These are phyloP conservation scores for Anabas testudineus DNA, from an alignment of 2,797 vertebrate genomes.

Conservation along the genomic window DNA sequence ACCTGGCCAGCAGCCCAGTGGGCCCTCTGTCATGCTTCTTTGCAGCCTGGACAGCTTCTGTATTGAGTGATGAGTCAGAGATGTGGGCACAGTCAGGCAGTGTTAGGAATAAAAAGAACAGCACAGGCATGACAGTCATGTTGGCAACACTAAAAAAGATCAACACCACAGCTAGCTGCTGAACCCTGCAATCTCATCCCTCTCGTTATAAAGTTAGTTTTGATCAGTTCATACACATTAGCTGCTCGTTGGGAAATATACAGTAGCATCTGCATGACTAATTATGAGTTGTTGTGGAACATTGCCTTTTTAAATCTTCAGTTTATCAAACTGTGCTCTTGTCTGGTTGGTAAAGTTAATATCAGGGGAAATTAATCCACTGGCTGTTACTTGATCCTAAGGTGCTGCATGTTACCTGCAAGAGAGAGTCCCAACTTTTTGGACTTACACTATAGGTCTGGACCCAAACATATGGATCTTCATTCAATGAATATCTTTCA, in stretches of 20 bases:
- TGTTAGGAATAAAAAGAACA: conserved; percentile 55
- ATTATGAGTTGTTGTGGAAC: conserved; percentile 38
- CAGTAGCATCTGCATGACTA: conserved; percentile 33
- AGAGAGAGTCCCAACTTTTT: background rate
- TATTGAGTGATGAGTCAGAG: conserved; percentile 57
- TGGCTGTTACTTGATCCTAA: background rate
- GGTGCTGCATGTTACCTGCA: background rate
- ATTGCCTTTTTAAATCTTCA: conserved; percentile 14
- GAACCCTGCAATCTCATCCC: conserved; percentile 23
- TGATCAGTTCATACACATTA: conserved; percentile 43
- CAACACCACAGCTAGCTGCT: conserved; percentile 37
- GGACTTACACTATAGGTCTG: background rate
- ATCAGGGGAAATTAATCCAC: background rate
- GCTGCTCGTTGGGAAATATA: conserved; percentile 27
- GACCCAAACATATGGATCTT: too few relatives aligned
- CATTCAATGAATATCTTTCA: too few relatives aligned
- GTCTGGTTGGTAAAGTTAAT: conserved; percentile 4
- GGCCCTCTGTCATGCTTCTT: conserved; percentile 48
- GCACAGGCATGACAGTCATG: conserved; percentile 23
- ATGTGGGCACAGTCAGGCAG: conserved; percentile 44
- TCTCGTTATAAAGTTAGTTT: conserved; percentile 52
- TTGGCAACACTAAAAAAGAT: conserved; percentile 47
- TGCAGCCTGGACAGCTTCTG: conserved; percentile 42
- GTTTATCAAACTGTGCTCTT: background rate
- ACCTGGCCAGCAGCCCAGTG: conserved; percentile 44